Evolutionary conservation across 2,113 vertebrate genomes (phyloP).

Genomic region (Brachionichthys hirsutus): DNA sequence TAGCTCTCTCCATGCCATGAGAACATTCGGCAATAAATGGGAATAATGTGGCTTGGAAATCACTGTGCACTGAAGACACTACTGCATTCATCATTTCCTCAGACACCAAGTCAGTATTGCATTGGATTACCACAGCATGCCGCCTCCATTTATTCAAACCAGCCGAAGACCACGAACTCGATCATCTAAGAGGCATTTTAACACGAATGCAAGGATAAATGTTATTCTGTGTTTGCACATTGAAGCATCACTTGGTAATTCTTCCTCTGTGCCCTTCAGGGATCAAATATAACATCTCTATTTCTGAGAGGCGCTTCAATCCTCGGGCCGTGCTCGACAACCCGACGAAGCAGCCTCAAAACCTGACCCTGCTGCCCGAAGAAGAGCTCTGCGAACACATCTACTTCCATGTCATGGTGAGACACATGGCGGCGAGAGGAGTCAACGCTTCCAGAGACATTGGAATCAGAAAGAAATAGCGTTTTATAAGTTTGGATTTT

Average conservation of each 20-base stretch:
- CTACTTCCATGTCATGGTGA: constrained; percentile 92
- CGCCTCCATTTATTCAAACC: constrained; percentile 5
- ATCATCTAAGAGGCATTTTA: neutral
- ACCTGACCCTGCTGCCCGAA: constrained; percentile 70
- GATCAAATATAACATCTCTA: constrained; percentile 84
- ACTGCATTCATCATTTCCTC: constrained; percentile 32
- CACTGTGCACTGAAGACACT: constrained; percentile 18
- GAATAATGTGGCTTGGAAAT: constrained; percentile 54
- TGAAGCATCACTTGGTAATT: neutral
- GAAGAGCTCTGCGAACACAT: constrained; percentile 82
- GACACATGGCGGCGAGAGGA: constrained; percentile 27
- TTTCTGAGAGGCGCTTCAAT: constrained; percentile 89
- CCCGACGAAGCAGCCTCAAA: constrained; percentile 73
- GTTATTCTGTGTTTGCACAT: neutral
- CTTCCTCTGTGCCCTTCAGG: constrained; percentile 64
- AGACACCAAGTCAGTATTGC: constrained; percentile 17
- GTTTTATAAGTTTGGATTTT: too few relatives aligned
- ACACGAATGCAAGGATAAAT: neutral
- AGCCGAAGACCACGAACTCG: neutral
- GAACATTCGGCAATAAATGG: constrained; percentile 25
- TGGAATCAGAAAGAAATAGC: too few relatives aligned
- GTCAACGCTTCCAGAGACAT: too few relatives aligned
- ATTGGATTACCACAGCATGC: constrained; percentile 26
- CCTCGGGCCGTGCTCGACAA: constrained; percentile 88
- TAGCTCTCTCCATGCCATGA: constrained; percentile 31